Base-by-base conservation (phyloP, 1,140 invertebrate genomes). In the Aleiodes sp. region DNA sequence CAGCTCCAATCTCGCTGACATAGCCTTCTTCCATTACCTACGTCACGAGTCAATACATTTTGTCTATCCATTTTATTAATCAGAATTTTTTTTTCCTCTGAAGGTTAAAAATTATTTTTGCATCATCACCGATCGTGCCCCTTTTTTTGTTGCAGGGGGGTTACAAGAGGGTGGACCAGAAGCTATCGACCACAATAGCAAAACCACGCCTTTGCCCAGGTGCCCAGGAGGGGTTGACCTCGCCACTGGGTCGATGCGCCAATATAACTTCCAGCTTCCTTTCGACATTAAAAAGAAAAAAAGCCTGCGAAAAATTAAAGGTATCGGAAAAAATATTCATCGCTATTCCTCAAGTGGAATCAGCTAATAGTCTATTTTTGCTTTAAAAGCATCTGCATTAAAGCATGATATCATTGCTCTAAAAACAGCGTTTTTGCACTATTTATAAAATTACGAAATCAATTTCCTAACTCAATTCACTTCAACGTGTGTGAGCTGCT, bases 161-260 rank as follows among this genome's bases (percentile, higher is more conserved):
- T 10, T n/a, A n/a, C 9, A 63, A 43, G 43, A 52, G 56, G 65
- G 33, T 68, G 65, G 65, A 68, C 65, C 65, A 59, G 43, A 31
- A 41, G 46, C 56, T 68, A 68, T 68, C 65, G 65, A 68, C 65
- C 65, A 68, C 63, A 65, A 28, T 12, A 35, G 46, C 21, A 66
- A 57, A 35, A 26, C 65, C 65, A 68, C 65, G 65, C 65, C 65
- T 68, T 68, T 68, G 37, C 35, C 65, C 65, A 68, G 65, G 65
- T 68, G 65, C 52, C 56, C 46, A 41, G 35, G 35, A 68, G 65
- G 65, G 65, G 65, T 60, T 68, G 35, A 60, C 52, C 56, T 68
- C 52, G 28, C 35, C 19, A 14, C 10, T 67, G 65, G 56, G 65
- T 68, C 65, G 65, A 68, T 68, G 65, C 37, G 35, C 56, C 6